phyloP scores from a whole-genome alignment of 2,888 invertebrate species.

The Flexamia atlantica region DNA sequence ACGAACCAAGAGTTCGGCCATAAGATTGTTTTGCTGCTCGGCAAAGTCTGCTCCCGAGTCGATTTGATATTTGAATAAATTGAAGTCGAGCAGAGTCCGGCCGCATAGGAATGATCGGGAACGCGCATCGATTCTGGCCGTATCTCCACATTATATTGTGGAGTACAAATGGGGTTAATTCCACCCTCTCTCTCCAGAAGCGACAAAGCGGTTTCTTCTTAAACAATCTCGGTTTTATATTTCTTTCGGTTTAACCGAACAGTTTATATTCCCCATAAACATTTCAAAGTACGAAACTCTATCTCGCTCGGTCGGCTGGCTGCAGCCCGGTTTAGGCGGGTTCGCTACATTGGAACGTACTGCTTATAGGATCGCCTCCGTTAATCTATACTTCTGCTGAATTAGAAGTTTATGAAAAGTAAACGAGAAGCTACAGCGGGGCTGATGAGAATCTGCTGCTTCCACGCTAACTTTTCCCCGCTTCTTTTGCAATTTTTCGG shows the following conservation, averaged over 20 bases:
- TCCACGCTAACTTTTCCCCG: slow-evolving; percentile 39
- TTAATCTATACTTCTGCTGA: slow-evolving; percentile 53
- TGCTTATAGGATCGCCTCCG: slow-evolving; percentile 51
- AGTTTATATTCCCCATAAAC: slow-evolving; percentile 53
- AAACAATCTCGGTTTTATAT: slow-evolving; percentile 57
- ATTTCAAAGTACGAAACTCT: slow-evolving; percentile 49
- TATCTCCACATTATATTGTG: slow-evolving; percentile 48
- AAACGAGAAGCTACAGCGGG: slow-evolving; percentile 64
- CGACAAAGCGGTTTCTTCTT: slow-evolving; percentile 43
- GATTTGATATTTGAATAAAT: slow-evolving; percentile 57
- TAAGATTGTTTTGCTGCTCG: slow-evolving; percentile 54
- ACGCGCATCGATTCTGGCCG: not conserved
- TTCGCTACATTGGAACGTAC: slow-evolving; percentile 49
- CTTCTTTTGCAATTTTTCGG: not conserved
- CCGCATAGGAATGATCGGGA: slow-evolving; percentile 55
- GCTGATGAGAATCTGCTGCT: slow-evolving; percentile 65
- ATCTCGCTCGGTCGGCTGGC: slow-evolving; percentile 4
- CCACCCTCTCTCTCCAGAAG: slow-evolving; percentile 20
- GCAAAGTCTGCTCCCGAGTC: slow-evolving; percentile 47
- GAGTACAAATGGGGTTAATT: slow-evolving; percentile 56
- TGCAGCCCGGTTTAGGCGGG: not conserved
- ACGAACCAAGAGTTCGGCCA: slow-evolving; percentile 50
- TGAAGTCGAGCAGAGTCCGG: slow-evolving; percentile 48
- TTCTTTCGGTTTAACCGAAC: slow-evolving; percentile 49
- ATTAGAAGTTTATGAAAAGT: slow-evolving; percentile 64